Conservation (phyloP, 2,113 vertebrate genomes). For the Capreolus pygargus region DNA sequence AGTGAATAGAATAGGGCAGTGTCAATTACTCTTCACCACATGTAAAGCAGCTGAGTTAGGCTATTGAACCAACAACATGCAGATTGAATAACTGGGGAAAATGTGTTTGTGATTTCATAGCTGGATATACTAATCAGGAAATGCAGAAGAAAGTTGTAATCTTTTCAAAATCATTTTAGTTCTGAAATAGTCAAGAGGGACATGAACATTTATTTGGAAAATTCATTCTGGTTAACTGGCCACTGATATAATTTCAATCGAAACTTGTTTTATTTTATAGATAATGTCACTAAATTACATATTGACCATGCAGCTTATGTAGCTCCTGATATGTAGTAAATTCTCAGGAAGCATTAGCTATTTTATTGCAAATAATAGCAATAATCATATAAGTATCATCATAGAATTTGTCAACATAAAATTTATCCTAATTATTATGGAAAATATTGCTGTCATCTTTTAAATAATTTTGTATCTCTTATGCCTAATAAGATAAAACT, state of each 20-base stretch:
- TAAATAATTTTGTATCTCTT: background rate
- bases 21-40: background rate
- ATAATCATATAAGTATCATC: background rate
- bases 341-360: background rate
- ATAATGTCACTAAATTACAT: background rate
- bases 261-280: background rate
- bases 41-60: background rate
- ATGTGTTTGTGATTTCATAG: background rate
- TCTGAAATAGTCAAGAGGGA: background rate
- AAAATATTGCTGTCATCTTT: slow-evolving; percentile 8
- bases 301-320: background rate
- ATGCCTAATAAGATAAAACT: background rate
- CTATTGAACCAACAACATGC: background rate
- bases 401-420: background rate
- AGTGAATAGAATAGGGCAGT: background rate
- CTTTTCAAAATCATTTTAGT: background rate
- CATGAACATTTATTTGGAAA: background rate
- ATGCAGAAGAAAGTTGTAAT: background rate
- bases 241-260: background rate
- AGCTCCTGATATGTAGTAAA: background rate
- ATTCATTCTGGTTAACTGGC: background rate
- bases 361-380: background rate
- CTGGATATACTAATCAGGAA: background rate
- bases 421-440: background rate
- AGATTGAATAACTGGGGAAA: background rate